Evolutionary conservation across 2,113 vertebrate species (phyloP), one percentile per base, ranked within the genome.

Genomic region (Python bivittatus): DNA sequence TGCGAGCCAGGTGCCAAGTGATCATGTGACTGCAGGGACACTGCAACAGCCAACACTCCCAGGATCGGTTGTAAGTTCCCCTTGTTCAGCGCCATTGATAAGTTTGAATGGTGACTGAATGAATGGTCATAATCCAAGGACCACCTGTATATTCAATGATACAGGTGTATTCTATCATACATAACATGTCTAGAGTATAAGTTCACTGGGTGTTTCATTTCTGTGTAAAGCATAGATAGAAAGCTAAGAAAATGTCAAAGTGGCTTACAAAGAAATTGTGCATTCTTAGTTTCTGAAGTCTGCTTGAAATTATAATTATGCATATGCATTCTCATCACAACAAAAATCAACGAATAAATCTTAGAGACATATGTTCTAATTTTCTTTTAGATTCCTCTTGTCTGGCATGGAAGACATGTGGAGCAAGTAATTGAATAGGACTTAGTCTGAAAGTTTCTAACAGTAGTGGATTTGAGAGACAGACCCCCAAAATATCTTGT

Each of bases 211-310:
- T 22, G 25, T 85, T 25, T 27, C 89, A 92, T 93, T 79, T 85
- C 48, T 93, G 29, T 48, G 94, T 94, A 88, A 93, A 94, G 88
- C 83, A 25, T 38, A 84, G 42, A 54, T 22, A 92, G 0, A 53
- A 84, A 84, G 29, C 20, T 42, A 53, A 52, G 17, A 44, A 91
- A 68, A 84, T 93, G 20, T 5, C 88, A 64, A 1, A 68, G 15
- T 48, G 0, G 33, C 0, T 33, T 12, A 86, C 0, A 33, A 86
- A 93, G 42, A 27, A 84, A 88, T 4, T 38, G 12, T 20, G 13
- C 48, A n/a, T 72, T 89, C 33, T 86, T 60, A 64, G 85, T 86
- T 86, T 72, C 42, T 38, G 11, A 91, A 88, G 57, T 64, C 10
- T 2, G 90, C 93, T 93, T 9, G 23, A 92, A 89, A 22, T 79